Base-by-base conservation (phyloP, 2,797 vertebrate species). In the Propithecus perrieri region DNA sequence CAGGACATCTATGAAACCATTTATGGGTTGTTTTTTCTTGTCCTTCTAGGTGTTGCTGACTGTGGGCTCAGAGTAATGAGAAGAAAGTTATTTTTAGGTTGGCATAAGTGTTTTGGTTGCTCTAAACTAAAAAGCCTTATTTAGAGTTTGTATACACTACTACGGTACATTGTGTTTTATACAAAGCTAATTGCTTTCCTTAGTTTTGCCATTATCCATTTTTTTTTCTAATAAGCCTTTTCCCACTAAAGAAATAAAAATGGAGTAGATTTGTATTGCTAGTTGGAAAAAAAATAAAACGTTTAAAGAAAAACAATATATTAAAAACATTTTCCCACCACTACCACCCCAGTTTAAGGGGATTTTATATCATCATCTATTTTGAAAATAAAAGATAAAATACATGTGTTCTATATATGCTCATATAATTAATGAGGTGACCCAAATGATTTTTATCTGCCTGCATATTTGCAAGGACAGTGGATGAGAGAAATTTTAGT, bases 41-140 rank as follows among this genome's bases (percentile, higher is more conserved):
- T 97, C 96, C 94, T 97, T 98, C 94, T 98, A 98, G 97, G 97
- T 98, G 96, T 97, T 97, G 90, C 93, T 97, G 97, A 98, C 92
- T 97, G 85, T 95, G 81, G 80, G 88, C 71, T 95, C 96, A 92
- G 78, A 84, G 95, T 97, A 98, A 98, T 98, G 96, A 98, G 97
- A 97, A 96, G 74, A 97, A 97, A 97, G 98, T 97, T 98, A 98
- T 98, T 97, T 98, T 98, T 97, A 98, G 98, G 87, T 80, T 95
- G 80, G 83, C 76, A 79, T 94, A 95, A 97, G 96, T 97, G 96
- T 97, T 97, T 98, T 83, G 24, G 91, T 97, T 97, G 88, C 80
- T 97, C 87, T 90, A 88, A 96, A 97, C 97, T 97, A 98, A 98
- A 97, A 97, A 94, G 94, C 89, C 89, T 97, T 98, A 96, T 98